Base-by-base conservation (phyloP, 2,113 vertebrate species). In the Rhinolophus ferrumequinum region DNA sequence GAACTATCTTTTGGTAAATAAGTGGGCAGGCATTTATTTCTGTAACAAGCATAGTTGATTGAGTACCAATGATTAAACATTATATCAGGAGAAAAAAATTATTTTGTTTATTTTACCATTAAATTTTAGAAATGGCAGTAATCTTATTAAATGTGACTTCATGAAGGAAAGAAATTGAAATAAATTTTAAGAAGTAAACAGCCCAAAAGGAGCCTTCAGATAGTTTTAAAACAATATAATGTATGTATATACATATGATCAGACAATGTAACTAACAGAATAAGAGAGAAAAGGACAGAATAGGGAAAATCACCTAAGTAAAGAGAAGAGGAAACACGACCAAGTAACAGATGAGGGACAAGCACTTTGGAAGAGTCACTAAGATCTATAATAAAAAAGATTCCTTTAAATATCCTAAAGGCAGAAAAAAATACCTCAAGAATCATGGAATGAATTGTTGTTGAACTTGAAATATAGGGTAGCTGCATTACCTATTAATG, bases 251-350 rank as follows among this genome's bases (percentile, higher is more conserved):
- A 70, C 50, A 76, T 41, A n/a, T 82, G n/a, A 26, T 33, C 15
- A 81, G 33, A 75, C 44, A 81, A 75, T 75, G 28, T 76, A 94
- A 70, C n/a, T 58, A 92, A 91, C 60, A 88, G 35, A 88, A 64
- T 70, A 83, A 77, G 10, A 82, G 80, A 84, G 6, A 70, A 76
- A 95, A 83, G 38, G 35, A 50, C 21, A 67, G 38, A 83, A 56
- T 38, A 18, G 35, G n/a, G 56, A 54, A 82, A 92, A 47, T 75
- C 87, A 15, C 24, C 41, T 76, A 88, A 69, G 76, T 66, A 94
- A 93, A 77, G 35, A 7, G 10, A 89, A 84, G 28, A 67, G 14
- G 47, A 77, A 88, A 83, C n/a, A 33, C 15, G 64, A 60, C 41
- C 60, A 92, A 66, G 5, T 64, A 66, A 81, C 21, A 95, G 3